Base-by-base conservation (phyloP, 1,140 invertebrate genomes). In the Drosophila ficusphila region DNA sequence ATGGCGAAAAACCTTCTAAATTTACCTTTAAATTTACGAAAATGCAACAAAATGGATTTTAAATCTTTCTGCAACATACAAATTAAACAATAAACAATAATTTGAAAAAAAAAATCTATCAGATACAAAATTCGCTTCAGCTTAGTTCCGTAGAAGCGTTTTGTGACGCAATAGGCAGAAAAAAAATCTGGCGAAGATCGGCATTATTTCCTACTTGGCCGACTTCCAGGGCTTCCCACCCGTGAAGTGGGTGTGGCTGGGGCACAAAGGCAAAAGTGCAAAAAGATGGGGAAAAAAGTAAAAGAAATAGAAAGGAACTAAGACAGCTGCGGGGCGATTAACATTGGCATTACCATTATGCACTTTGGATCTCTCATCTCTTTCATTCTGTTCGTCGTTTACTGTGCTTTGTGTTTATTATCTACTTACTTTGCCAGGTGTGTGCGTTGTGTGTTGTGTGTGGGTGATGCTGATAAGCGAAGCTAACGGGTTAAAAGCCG, bases 321-420 rank as follows among this genome's bases (percentile, higher is more conserved):
- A n/a, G 58, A 56, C 44, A 58, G 44, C 61, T 31, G 53, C 53
- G 19, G 52, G 34, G 54, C 12, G 56, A 54, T 53, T 48, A 61
- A 62, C 57, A 61, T 48, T 72, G 51, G 29, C 67, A 71, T 31
- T 33, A 38, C 41, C 19, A 61, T 58, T 48, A 49, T 72, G 70
- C 48, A 74, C 70, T 74, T 73, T 72, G 57, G 70, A 73, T 74
- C 23, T 25, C 42, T 4, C 42, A 46, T 46, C 42, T 46, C 42
- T 16, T 27, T 46, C 12, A 14, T 33, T 51, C 31, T 52, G 12
- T 68, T 62, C 23, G 33, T 29, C 16, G 51, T 60, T 38, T 71
- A 41, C 27, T 72, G 23, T 46, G 51, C 19, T 29, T 36, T 36
- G 31, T 69, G 53, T 60, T 58, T 42, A 48, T 60, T 51, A 39